Base-by-base conservation (phyloP, 92 coral and sea anemone genomes). In the Heteractis magnifica region DNA sequence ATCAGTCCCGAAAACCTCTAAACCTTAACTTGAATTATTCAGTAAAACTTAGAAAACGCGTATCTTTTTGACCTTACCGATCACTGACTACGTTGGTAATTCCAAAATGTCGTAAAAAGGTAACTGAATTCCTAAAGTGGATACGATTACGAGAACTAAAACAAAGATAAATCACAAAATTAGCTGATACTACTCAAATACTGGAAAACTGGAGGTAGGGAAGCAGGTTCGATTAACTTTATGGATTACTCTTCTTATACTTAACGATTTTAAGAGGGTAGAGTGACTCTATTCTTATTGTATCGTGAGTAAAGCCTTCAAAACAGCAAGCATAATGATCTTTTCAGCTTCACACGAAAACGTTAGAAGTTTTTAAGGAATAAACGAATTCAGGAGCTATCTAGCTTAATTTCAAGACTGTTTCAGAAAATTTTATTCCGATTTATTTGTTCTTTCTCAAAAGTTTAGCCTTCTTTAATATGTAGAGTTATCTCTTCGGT, bases 1-100 rank as follows among this genome's bases (percentile, higher is more conserved):
- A 64, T 26, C 10, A 80, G 48, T 75, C 83, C 71, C 75, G 62
- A 80, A 49, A 21, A 41, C 55, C 71, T 80, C 18, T 65, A 55
- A 80, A 26, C 34, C 18, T 80, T 41, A 4, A 53, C 5, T 65
- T 15, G 60, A 64, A 64, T 64, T 62, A 78, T 56, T 78, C 26
- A 51, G 83, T 15, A 80, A 64, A 80, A 49, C 70, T 26, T 15
- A 18, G 3, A 56, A 62, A 62, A 18, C 20, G 18, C 70, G 6
- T n/a, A 62, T 62, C n/a, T 62, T 5, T 20, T 62, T 18, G 26
- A 18, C 70, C 70, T 62, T 18, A 23, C 65, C 20, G 3, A 23
- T 62, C 20, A 62, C 18, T 59, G 12, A 62, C 70, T 62, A 62
- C 26, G 6, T 20, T 62, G 1, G 44, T 34, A 34, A 34, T 34